Evolutionary conservation across 2,888 invertebrate species (phyloP).

Genomic region (Plutella xylostella): DNA sequence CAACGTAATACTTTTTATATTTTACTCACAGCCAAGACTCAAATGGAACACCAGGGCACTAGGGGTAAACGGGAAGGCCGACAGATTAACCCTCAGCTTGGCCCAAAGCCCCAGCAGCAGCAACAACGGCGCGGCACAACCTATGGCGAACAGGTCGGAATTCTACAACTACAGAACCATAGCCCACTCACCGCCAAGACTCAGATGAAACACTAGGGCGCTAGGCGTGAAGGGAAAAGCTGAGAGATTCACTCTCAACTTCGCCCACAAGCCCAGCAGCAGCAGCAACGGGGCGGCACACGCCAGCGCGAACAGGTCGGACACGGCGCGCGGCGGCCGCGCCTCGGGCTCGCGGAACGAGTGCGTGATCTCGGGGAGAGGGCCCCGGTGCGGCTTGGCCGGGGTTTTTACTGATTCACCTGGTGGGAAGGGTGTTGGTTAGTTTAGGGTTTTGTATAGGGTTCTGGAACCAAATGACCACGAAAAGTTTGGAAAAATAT

Average conservation of each 20-base stretch:
- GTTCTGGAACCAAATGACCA: no score
- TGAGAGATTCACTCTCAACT: conserved; percentile 86
- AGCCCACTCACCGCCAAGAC: conserved; percentile 80
- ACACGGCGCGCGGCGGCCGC: conserved; percentile 88
- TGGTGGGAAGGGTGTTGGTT: no score
- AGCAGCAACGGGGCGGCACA: conserved; percentile 86
- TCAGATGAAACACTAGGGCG: conserved; percentile 90
- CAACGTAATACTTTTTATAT: no score
- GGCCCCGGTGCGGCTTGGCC: conserved; percentile 33
- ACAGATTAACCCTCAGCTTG: conserved; percentile 86
- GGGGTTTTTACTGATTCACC: not conserved
- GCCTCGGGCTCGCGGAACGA: conserved; percentile 92
- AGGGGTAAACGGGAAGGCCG: conserved; percentile 81
- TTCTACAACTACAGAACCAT: no score
- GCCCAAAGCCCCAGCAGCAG: conserved; percentile 88
- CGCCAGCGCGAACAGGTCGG: conserved; percentile 89
- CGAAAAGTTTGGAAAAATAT: no score
- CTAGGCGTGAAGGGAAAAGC: conserved; percentile 83
- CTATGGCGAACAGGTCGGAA: conserved; percentile 91
- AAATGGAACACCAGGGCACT: conserved; percentile 91
- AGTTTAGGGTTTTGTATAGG: no score
- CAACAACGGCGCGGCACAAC: conserved; percentile 85
- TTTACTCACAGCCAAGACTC: conserved; percentile 80
- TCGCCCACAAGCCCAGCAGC: conserved; percentile 86
- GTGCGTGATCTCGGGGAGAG: conserved; percentile 77